Conservation (phyloP, 64 coral and sea anemone genomes). For the Astreopora myriophthalma region DNA sequence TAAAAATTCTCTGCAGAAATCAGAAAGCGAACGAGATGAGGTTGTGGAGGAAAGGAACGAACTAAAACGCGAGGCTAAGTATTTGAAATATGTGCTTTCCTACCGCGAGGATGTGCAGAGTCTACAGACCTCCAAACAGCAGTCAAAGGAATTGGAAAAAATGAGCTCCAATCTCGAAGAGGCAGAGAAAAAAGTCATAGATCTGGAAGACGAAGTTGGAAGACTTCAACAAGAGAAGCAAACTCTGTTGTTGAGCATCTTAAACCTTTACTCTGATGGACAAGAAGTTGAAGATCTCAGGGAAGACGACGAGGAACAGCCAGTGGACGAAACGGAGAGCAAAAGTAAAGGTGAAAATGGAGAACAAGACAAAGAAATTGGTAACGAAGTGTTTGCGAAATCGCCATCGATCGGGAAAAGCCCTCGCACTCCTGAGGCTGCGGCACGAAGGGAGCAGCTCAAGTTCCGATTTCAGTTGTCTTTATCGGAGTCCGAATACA, state of each 20-base stretch:
- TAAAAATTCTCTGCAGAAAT: constrained; percentile 46
- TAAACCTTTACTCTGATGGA: constrained; percentile 68
- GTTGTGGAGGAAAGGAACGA: constrained; percentile 69
- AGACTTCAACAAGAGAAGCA: constrained; percentile 83
- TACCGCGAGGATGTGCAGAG: constrained; percentile 82
- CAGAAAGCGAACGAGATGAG: constrained; percentile 50
- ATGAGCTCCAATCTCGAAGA: constrained; percentile 81
- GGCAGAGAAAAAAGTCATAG: constrained; percentile 81
- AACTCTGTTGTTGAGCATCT: constrained; percentile 76
- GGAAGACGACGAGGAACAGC: background rate
- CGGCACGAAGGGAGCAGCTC: constrained; percentile 22
- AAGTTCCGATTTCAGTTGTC: constrained; percentile 48
- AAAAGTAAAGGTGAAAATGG: constrained; percentile 22
- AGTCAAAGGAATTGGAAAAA: constrained; percentile 69
- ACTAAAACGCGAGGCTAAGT: constrained; percentile 68
- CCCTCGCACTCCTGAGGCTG: background rate
- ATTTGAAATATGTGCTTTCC: constrained; percentile 86
- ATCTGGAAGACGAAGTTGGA: constrained; percentile 85
- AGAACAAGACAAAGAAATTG: constrained; percentile 2
- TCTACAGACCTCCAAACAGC: constrained; percentile 51
- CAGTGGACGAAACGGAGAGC: background rate
- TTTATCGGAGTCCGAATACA: constrained; percentile 53
- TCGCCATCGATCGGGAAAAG: background rate
- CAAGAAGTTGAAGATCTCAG: constrained; percentile 59
- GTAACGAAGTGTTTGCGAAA: background rate